These are phyloP conservation scores for Rhynchophorus ferrugineus DNA, from an alignment of 1,140 invertebrate genomes.

Conservation along the genomic window DNA sequence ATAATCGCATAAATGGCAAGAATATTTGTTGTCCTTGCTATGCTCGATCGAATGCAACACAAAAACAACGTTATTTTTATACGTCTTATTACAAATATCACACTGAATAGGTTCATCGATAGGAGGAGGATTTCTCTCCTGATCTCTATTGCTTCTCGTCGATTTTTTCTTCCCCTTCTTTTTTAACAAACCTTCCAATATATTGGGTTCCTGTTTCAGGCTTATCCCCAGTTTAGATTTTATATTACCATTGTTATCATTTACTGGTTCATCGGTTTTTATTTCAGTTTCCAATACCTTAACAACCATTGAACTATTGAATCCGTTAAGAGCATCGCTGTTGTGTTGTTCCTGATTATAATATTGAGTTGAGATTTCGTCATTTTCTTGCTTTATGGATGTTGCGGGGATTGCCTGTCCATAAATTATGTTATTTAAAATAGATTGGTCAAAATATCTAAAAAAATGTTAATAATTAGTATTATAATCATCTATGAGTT, in stretches of 20 bases:
- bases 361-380: neutral
- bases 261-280: constrained; percentile 1
- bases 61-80: constrained; percentile 32
- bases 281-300: constrained; percentile 15
- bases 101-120: constrained; percentile 35
- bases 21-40: constrained; percentile 35
- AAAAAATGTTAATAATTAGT: constrained; percentile 6
- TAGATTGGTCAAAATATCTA: constrained; percentile 26
- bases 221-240: neutral
- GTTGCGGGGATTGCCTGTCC: constrained; percentile 28
- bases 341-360: constrained; percentile 9
- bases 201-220: constrained; percentile 1
- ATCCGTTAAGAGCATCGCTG: constrained; percentile 8
- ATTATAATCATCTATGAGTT: too few species aligned
- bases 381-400: constrained; percentile 20
- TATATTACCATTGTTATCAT: neutral
- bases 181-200: constrained; percentile 16
- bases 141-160: constrained; percentile 6
- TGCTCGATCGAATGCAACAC: constrained; percentile 36
- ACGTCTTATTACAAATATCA: constrained; percentile 33
- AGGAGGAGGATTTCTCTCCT: constrained; percentile 43
- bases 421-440: constrained; percentile 27
- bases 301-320: constrained; percentile 1
- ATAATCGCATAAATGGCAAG: constrained; percentile 42
- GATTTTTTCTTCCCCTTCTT: constrained; percentile 13